A percentile compares a stretch with the other conserved stretches of the same genome.
Evolutionary conservation across 1,140 invertebrate species (phyloP).

Genomic region (Psix sp.): DNA sequence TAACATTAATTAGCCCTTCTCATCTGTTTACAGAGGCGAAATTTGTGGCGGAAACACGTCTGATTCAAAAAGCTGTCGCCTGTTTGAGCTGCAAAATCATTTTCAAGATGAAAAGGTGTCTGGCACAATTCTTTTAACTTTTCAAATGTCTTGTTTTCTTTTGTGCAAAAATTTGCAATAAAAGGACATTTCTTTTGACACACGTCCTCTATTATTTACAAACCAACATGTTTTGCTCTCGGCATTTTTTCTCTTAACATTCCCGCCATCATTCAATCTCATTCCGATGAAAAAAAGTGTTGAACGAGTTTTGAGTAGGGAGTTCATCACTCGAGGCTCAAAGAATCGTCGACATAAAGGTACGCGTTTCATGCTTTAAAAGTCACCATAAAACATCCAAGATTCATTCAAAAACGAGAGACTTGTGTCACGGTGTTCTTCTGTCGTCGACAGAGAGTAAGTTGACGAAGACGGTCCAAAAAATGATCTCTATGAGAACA

Average conservation of each 20-base stretch:
- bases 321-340: constrained; percentile 57
- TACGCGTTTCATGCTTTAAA: constrained; percentile 60
- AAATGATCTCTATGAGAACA: constrained; percentile 35
- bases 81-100: constrained; percentile 9
- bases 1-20: constrained; percentile 13
- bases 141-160: constrained; percentile 20
- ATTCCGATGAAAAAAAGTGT: constrained; percentile 56
- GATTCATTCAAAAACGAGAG: constrained; percentile 58
- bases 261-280: constrained; percentile 47
- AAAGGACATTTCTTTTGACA: constrained; percentile 47
- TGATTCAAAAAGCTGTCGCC: background rate
- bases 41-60: constrained; percentile 4
- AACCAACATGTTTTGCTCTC: constrained; percentile 44
- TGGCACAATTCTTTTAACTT: constrained; percentile 15
- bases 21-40: constrained; percentile 1
- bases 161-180: constrained; percentile 34
- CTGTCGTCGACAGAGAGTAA: constrained; percentile 23
- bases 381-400: constrained; percentile 58
- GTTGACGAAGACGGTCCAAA: constrained; percentile 27
- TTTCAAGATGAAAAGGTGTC: constrained; percentile 24
- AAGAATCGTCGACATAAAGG: constrained; percentile 58
- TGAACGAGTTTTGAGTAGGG: constrained; percentile 58
- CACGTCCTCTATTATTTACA: constrained; percentile 51
- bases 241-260: constrained; percentile 34
- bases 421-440: constrained; percentile 51